Evolutionary conservation across 2,797 vertebrate species (phyloP).

Genomic region (Perdix hodgsoniae): DNA sequence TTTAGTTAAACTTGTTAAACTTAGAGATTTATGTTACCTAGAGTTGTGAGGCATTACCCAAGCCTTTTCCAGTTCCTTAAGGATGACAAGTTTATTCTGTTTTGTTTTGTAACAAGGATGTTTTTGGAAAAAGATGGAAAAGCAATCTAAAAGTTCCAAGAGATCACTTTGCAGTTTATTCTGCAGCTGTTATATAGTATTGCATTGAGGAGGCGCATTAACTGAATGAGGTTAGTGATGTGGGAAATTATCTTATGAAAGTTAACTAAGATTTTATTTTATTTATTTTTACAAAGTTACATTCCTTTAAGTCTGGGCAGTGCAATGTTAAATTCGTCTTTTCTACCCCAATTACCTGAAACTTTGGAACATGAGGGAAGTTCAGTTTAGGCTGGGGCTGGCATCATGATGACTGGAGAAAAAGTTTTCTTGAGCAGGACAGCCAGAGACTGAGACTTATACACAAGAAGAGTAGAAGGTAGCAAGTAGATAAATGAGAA

Average conservation of each 20-base stretch:
- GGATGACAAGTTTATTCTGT: background rate
- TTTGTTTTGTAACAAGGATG: background rate
- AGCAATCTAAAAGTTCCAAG: background rate
- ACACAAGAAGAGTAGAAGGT: background rate
- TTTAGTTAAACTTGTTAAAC: background rate
- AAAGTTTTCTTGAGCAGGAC: background rate
- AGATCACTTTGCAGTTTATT: background rate
- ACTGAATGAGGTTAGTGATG: background rate
- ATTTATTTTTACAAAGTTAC: background rate
- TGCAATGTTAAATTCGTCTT: background rate
- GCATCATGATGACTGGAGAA: fast-evolving
- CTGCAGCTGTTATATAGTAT: background rate
- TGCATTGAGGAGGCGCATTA: background rate
- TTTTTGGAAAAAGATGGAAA: background rate
- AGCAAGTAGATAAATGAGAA: background rate
- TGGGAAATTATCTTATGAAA: background rate
- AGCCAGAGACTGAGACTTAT: background rate
- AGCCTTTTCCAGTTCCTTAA: background rate
- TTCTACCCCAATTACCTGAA: background rate
- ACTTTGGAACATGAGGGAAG: background rate
- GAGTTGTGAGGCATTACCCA: fast-evolving
- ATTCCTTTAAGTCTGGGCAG: background rate
- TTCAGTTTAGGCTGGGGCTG: background rate
- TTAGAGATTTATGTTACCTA: background rate
- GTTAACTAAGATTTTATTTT: background rate